Base-by-base conservation (phyloP, 2,113 vertebrate genomes). In the Gracilinanus agilis region DNA sequence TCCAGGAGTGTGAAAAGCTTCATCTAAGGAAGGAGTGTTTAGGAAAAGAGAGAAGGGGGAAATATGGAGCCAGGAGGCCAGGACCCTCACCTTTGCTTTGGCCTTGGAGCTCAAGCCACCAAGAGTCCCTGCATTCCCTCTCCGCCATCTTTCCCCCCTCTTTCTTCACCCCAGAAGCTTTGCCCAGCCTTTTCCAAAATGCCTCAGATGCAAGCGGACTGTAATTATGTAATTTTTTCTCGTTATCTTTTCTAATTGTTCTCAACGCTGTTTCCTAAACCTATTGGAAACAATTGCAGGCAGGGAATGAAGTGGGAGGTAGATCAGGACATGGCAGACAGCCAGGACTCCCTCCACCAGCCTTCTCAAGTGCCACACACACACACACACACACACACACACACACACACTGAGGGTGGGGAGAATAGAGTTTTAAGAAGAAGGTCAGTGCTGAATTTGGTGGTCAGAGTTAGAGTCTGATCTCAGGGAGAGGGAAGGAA, bases 151-250 rank as follows among this genome's bases (percentile, higher is more conserved):
- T 92, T 94, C 89, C 5, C 90, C 53, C 90, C 9, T 0, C n/a
- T 24, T 53, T 10, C 34, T 91, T 93, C 83, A 93, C 89, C 75
- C 83, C 96, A 96, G 97, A 95, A 96, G 97, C 93, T 95, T 96
- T 88, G 90, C 97, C 96, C 95, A 97, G 95, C 34, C 95, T 96
- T 56, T 98, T 96, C 88, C 9, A 88, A 94, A 97, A 97, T 24
- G 95, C 97, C 98, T 97, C 98, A 98, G 96, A 98, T 98, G 88
- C 91, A 67, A 93, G 98, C 93, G 96, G 97, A 97, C 98, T 98
- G 98, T 99, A 98, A 99, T 99, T 99, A 99, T 98, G 98, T 98
- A 99, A 99, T 99, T 99, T 98, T 96, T 98, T 98, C 98, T 99
- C 90, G 97, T 99, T 99, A 99, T 99, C 98, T 97, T 98, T 98